Conservation (phyloP, 1,140 invertebrate genomes). For the Orchesella cincta region DNA sequence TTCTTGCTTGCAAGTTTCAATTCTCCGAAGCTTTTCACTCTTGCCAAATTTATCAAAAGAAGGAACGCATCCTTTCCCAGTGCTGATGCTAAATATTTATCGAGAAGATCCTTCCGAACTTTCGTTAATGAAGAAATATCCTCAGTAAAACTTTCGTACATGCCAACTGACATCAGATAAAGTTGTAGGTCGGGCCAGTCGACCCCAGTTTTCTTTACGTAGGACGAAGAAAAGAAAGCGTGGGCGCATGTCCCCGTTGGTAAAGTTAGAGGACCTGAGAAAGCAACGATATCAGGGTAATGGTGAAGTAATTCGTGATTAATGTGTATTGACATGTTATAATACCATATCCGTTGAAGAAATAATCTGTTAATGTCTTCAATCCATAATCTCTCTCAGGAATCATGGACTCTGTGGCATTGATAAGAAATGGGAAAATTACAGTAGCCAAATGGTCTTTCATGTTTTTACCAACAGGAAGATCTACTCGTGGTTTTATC, state of each 20-base stretch:
- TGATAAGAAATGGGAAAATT: slow-evolving; percentile 30
- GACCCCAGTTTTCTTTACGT: slow-evolving; percentile 19
- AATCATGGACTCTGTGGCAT: slow-evolving; percentile 31
- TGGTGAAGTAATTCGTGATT: too few relatives aligned
- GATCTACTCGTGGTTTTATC: slow-evolving; percentile 40
- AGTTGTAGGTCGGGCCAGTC: slow-evolving; percentile 46
- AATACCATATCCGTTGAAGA: slow-evolving; percentile 40
- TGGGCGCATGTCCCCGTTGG: slow-evolving; percentile 21
- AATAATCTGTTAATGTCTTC: slow-evolving; percentile 24
- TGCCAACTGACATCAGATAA: slow-evolving; percentile 28
- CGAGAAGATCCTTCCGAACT: background rate
- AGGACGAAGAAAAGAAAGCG: slow-evolving; percentile 28
- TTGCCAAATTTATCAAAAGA: slow-evolving; percentile 67
- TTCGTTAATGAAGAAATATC: background rate
- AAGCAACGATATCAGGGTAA: background rate
- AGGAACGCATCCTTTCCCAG: slow-evolving; percentile 63
- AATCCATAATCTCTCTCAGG: slow-evolving; percentile 35
- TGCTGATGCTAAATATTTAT: background rate
- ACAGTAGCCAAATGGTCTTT: slow-evolving; percentile 34
- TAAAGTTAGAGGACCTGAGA: slow-evolving; percentile 16
- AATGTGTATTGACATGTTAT: background rate
- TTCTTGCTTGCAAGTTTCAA: slow-evolving; percentile 67
- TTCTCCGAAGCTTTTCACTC: slow-evolving; percentile 71
- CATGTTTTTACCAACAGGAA: slow-evolving; percentile 44
- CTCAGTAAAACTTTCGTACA: background rate